A percentile compares a stretch with the other conserved stretches of the same genome.
phyloP scores from a whole-genome alignment of 2,888 invertebrate genomes.

The Cephonodes hylas region DNA sequence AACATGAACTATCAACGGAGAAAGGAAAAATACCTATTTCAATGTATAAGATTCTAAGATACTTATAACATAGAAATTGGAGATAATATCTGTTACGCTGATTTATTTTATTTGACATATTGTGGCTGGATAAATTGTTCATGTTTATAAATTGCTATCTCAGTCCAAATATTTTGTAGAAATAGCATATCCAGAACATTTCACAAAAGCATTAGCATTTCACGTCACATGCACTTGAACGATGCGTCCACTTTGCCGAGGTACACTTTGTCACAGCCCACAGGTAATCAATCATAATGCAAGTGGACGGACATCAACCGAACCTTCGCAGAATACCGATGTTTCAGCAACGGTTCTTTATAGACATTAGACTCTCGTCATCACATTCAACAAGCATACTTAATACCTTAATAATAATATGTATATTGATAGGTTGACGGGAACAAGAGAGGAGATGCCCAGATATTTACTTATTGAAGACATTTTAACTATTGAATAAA shows the following conservation, averaged over 20 bases:
- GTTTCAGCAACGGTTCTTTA: slow-evolving; percentile 13
- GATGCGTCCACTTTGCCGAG: slow-evolving; percentile 33
- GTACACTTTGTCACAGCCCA: slow-evolving; percentile 48
- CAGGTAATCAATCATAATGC: slow-evolving; percentile 56
- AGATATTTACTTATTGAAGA: too few species aligned
- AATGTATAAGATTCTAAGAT: not conserved
- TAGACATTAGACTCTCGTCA: slow-evolving; percentile 21
- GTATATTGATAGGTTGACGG: too few species aligned
- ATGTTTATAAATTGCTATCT: not conserved
- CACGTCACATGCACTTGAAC: not conserved
- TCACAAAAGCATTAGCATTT: not conserved
- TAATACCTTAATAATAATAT: not conserved
- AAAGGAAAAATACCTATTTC: not conserved
- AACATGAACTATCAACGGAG: too few species aligned
- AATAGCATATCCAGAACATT: not conserved
- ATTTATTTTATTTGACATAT: too few species aligned
- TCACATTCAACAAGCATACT: not conserved
- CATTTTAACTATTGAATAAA: too few species aligned
- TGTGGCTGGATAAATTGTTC: too few species aligned
- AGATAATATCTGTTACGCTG: too few species aligned
- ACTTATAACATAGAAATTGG: too few species aligned
- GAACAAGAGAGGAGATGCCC: too few species aligned
- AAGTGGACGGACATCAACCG: slow-evolving; percentile 41
- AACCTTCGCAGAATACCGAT: slow-evolving; percentile 18
- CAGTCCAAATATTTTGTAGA: not conserved